Conservation (phyloP, 2,113 vertebrate genomes). For the Tetraodon nigroviridis region DNA sequence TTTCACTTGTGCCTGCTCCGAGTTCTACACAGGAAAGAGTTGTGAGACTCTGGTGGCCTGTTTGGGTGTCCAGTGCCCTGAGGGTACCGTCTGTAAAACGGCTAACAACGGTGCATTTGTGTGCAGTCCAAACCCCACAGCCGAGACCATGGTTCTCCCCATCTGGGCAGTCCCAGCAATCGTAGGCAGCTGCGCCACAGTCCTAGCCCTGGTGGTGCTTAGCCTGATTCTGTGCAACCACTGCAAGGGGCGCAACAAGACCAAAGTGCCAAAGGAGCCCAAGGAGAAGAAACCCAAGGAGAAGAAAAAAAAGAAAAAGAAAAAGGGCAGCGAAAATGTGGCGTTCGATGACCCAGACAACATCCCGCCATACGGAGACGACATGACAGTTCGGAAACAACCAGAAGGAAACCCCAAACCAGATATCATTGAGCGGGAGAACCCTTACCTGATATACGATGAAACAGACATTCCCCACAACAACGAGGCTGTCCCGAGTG, state of each 20-base stretch:
- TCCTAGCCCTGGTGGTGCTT: slow-evolving; percentile 87
- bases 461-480: slow-evolving; percentile 86
- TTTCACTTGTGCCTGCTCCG: slow-evolving; percentile 87
- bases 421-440: slow-evolving; percentile 95
- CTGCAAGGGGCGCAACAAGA: slow-evolving; percentile 81
- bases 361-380: slow-evolving; percentile 89
- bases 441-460: slow-evolving; percentile 94
- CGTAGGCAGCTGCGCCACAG: slow-evolving; percentile 88
- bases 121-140: slow-evolving; percentile 70
- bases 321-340: slow-evolving; percentile 95
- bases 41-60: slow-evolving; percentile 88
- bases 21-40: slow-evolving; percentile 78
- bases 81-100: slow-evolving; percentile 77
- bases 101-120: slow-evolving; percentile 73
- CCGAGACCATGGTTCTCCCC: slow-evolving; percentile 79
- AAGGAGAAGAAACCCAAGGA: slow-evolving; percentile 88
- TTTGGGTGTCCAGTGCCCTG: slow-evolving; percentile 81
- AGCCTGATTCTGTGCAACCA: slow-evolving; percentile 93
- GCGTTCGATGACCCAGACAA: slow-evolving; percentile 94
- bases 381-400: slow-evolving; percentile 94
- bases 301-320: slow-evolving; percentile 96
- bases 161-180: slow-evolving; percentile 96
- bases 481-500: slow-evolving; percentile 85
- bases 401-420: slow-evolving; percentile 97
- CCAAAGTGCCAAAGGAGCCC: slow-evolving; percentile 77